Base-by-base conservation (phyloP, 1,140 invertebrate genomes). In the Hormaphis cornu region DNA sequence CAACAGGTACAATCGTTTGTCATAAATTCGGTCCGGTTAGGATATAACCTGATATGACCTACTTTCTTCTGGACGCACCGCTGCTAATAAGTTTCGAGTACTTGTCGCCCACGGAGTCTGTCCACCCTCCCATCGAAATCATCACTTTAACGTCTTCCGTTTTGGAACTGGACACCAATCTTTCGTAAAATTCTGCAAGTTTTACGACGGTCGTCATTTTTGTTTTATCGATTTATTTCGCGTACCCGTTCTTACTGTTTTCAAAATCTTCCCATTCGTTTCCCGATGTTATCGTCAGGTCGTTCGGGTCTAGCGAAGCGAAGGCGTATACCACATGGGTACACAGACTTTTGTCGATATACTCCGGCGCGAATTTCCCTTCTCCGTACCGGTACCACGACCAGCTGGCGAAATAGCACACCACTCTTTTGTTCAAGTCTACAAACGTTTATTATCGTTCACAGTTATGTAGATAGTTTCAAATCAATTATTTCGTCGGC, bases 321-420 rank as follows among this genome's bases (percentile, higher is more conserved):
- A 93, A 96, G 0, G 93, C 90, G 73, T 95, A 96, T 14, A 96
- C 83, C 3, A 96, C 80, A 73, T 94, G 90, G 0, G 91, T 93
- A 75, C 93, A 96, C 0, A 95, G 81, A 44, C 80, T 78, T 0
- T 85, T 81, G 74, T 94, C 89, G 1, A 95, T 78, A 72, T 91
- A 83, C 79, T 94, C 91, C 0, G 92, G 92, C 0, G 89, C 86
- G 76, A 91, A 94, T 77, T 89, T 87, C 9, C 87, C 91, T 69
- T 88, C 86, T 0, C 82, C 86, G 73, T 89, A 88, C 50, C 93
- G 82, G 75, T 93, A 91, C 75, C 90, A 86, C 0, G 91, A 85
- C 92, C 92, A 95, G 73, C 87, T 94, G 1, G 90, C 90, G 74
- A 93, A 82, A 74, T 94, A 94, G 77, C 93, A 95, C 0, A 93